Evolutionary conservation across 30 jellyfish, hydroid and myxozoan genomes (phyloP).

Genomic region (Aurelia coerulea): DNA sequence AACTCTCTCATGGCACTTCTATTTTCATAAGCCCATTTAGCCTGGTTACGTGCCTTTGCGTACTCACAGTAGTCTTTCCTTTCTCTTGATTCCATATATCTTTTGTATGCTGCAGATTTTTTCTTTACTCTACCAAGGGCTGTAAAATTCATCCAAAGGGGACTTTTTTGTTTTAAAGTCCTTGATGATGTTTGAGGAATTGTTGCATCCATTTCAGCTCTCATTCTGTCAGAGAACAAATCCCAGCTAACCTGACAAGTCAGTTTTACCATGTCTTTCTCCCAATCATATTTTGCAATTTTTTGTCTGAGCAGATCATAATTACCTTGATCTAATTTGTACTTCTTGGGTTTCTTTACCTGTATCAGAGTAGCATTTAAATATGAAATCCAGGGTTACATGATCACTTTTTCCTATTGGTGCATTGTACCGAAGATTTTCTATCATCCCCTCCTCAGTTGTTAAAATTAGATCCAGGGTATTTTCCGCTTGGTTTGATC

Average conservation of each 20-base stretch:
- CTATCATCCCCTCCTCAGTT: constrained; percentile 55
- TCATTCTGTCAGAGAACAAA: constrained; percentile 41
- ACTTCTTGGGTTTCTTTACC: constrained; percentile 23
- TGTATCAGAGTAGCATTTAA: constrained; percentile 28
- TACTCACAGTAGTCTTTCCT: constrained; percentile 35
- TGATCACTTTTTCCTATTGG: constrained; percentile 56
- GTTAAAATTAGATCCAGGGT: constrained; percentile 44
- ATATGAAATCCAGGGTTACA: constrained; percentile 32
- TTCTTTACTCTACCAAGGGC: constrained; percentile 17
- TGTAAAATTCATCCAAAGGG: constrained; percentile 18
- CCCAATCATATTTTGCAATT: constrained; percentile 26
- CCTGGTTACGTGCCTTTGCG: constrained; percentile 38
- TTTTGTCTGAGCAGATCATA: constrained; percentile 45
- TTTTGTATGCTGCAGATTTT: constrained; percentile 25
- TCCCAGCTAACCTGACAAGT: constrained; percentile 44
- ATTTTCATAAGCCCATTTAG: constrained; percentile 30
- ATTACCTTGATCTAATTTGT: constrained; percentile 44
- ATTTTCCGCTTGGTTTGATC: constrained; percentile 23
- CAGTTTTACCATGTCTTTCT: constrained; percentile 34
- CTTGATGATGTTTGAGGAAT: constrained; percentile 10
- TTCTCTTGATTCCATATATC: constrained; percentile 62
- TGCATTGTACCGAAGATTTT: constrained; percentile 31
- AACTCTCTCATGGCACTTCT: constrained; percentile 37
- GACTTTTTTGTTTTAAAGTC: constrained; percentile 6
- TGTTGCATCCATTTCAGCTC: constrained; percentile 50